Percentiles rank a stretch among this genome's conserved stretches.
These are phyloP conservation scores for Amblyopsis rosae DNA, from an alignment of 2,113 vertebrate species.

Conservation along the genomic window DNA sequence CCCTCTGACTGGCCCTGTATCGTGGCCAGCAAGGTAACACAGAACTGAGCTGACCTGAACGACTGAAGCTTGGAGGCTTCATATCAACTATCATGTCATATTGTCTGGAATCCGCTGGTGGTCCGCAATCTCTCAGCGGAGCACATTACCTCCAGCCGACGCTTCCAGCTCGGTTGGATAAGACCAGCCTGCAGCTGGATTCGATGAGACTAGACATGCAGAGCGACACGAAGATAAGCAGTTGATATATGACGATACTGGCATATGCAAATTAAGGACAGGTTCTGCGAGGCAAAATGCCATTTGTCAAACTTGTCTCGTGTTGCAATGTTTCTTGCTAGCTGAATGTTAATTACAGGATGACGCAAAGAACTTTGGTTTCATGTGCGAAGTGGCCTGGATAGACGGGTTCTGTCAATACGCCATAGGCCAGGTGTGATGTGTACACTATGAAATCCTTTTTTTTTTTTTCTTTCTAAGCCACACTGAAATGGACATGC, in stretches of 20 bases:
- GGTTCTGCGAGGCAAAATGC: background rate
- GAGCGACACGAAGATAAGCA: background rate
- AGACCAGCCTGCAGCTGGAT: no score
- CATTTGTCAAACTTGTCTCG: background rate
- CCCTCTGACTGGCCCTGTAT: background rate
- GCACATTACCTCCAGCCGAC: no score
- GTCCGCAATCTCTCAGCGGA: slow-evolving; percentile 15
- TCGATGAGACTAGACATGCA: background rate
- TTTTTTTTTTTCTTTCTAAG: no score
- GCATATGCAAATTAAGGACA: background rate
- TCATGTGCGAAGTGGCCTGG: slow-evolving; percentile 33
- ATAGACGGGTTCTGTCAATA: slow-evolving; percentile 65
- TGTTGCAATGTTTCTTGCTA: background rate
- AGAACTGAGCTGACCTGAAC: slow-evolving; percentile 1
- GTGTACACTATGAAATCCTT: background rate
- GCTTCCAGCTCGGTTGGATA: no score
- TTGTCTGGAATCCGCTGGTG: background rate
- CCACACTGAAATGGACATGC: no score
- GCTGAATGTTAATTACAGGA: background rate
- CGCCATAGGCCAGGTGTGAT: slow-evolving; percentile 37
- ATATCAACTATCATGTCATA: background rate
- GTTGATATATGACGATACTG: background rate
- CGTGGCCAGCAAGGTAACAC: background rate
- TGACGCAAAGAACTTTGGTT: background rate
- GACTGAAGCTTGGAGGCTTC: background rate